Evolutionary conservation across 2,888 invertebrate genomes (phyloP), one percentile per base, ranked within the genome.

Genomic region (Choristoneura rosaceana): DNA sequence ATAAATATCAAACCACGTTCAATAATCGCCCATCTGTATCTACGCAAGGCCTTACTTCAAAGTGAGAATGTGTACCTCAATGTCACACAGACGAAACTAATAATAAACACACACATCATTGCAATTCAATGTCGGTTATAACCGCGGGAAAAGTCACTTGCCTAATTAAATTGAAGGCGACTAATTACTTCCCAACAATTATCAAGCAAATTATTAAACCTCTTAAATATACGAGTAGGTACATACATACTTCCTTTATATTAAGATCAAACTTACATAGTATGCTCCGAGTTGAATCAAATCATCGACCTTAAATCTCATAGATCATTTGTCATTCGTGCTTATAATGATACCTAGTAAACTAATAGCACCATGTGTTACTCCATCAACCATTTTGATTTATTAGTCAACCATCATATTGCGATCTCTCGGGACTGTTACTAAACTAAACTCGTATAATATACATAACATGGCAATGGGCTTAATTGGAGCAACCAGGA

Each of bases 31-130:
- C 80, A 84, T 84, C 80, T 81, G 77, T 76, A 74, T 65, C 71
- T 75, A 78, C 76, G 82, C 88, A 89, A 90, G 90, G 89, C 80
- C 84, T 78, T 74, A 76, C 76, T 80, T 70, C 66, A 76, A 80
- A 84, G 82, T 84, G 79, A 81, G 82, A 84, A 85, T 83, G 76
- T 70, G 79, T 74, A 74, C 74, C 78, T 85, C 90, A 90, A 90
- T 90, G 89, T 83, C 88, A 82, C 77, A 76, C 55, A 74, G 66
- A 77, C 70, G 69, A 79, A 83, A 82, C 82, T 84, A 85, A 86
- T 85, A 81, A 83, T 82, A 84, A 83, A 79, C 76, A 77, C 79
- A 84, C 81, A 82, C 82, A 82, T 78, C 77, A 78, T 76, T 60
- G 47, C 62, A 55, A 69, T 76, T 71, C 76, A 76, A 76, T 79